Base-by-base conservation (phyloP, 53 echinoderm and acorn worm genomes). In the Holothuria leucospilota region DNA sequence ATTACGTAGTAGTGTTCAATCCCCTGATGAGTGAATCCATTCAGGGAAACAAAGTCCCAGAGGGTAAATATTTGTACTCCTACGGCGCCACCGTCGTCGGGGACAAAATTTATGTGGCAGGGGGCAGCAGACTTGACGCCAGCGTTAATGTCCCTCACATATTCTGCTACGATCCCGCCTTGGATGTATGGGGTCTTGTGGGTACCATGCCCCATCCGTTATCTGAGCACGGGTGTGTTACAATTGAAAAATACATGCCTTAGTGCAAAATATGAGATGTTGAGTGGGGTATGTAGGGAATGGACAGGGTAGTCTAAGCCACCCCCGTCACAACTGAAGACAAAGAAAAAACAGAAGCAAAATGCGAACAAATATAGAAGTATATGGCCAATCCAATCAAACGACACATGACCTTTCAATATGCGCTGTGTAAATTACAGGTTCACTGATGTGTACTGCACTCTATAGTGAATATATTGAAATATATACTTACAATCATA, bases 201-300 rank as follows among this genome's bases (percentile, higher is more conserved):
- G 94, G 93, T 14, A 84, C 51, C 52, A 91, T 93, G 87, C 95
- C 94, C 4, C 87, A 90, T 29, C 99, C 99, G 13, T 92, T 95
- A 11, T 95, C 90, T 26, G 99, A 99, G 77, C 99, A 95, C 68
- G 99, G 99, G n/a, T 99, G 99, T 81, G 99, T 99, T 26, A 94
- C 94, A 21, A 99, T 99, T 62, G 95, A 99, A 84, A 99, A 94
- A 65, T 99, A 95, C 86, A 92, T 99, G 86, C 94, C 94, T 42
- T 83, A 67, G 27, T 28, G 6, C 2, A 0, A 14, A 20, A n/a
- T 25, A 67, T 11, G 27, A 34, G 34, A 25, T 67, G 6, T 13
- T 1, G 27, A 15, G 34, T 67, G 27, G 13, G 68, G 28, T 11
- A 46, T 8, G 8, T 7, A 5, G 46, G 4, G 8, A 5, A 11